These are phyloP conservation scores for Mesembrinibis cayennensis DNA, from an alignment of 2,113 vertebrate genomes.

Conservation along the genomic window DNA sequence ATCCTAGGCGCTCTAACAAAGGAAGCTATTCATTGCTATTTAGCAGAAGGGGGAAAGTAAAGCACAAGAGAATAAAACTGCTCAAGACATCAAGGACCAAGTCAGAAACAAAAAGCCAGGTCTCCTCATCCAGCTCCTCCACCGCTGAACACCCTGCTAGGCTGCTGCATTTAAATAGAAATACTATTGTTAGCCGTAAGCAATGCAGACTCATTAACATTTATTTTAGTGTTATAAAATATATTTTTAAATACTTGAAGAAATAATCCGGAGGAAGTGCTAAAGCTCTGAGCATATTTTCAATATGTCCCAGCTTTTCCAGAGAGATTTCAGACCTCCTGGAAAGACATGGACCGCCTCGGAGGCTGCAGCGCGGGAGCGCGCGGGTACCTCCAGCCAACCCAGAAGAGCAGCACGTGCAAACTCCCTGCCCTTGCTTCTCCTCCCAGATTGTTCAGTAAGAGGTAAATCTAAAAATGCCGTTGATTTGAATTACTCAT, in stretches of 20 bases:
- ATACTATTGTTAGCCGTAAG: constrained; percentile 17
- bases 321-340: not conserved
- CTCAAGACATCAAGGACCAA: constrained; percentile 3
- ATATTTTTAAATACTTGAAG: constrained; percentile 45
- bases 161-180: constrained; percentile 14
- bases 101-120: not conserved
- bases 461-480: not conserved
- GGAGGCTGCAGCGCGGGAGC: not conserved
- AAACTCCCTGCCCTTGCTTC: not conserved
- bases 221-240: constrained; percentile 27
- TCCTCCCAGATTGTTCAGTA: not conserved
- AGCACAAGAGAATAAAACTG: not conserved
- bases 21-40: not conserved
- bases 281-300: not conserved
- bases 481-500: accelerated
- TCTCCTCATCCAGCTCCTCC: not conserved
- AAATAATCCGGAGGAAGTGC: constrained; percentile 53
- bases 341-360: accelerated
- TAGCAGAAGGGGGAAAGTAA: not conserved
- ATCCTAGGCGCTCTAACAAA: not conserved
- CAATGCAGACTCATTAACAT: constrained; percentile 16
- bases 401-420: not conserved
- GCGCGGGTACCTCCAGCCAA: accelerated
- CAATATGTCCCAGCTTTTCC: not conserved
- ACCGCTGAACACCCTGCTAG: not conserved